Percentiles rank a stretch among this genome's conserved stretches.
These are phyloP conservation scores for Hermaeophaga mercurialis DNA, from an alignment of 2,888 invertebrate species.

Conservation along the genomic window DNA sequence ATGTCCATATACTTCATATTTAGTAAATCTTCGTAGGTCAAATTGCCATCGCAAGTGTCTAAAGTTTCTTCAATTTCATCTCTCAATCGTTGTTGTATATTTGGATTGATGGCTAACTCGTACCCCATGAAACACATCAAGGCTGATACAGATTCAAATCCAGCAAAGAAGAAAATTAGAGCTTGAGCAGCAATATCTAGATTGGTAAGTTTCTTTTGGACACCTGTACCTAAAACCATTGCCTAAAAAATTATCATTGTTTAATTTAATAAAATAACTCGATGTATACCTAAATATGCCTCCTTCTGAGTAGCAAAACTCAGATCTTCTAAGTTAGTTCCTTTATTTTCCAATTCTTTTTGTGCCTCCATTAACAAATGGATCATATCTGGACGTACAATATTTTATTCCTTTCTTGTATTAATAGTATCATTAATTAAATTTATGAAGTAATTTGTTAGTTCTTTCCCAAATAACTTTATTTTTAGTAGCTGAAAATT, in stretches of 20 bases:
- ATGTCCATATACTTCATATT: constrained; percentile 66
- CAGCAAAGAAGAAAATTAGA: constrained; percentile 60
- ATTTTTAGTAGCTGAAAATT: neutral
- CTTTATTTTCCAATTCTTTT: constrained; percentile 38
- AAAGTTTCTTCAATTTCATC: constrained; percentile 53
- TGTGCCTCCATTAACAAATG: constrained; percentile 61
- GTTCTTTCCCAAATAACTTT: neutral
- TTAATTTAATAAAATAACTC: neutral
- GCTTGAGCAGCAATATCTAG: constrained; percentile 65
- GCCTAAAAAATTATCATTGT: neutral
- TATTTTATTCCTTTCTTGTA: constrained; percentile 57
- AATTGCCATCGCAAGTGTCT: constrained; percentile 45
- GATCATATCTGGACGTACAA: constrained; percentile 64
- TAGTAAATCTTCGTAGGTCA: constrained; percentile 61
- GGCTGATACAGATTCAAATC: constrained; percentile 58
- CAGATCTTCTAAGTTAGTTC: no score
- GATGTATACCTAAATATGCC: constrained; percentile 31
- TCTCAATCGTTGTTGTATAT: constrained; percentile 62
- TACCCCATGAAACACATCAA: constrained; percentile 59
- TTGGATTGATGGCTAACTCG: constrained; percentile 64
- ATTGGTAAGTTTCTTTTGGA: constrained; percentile 37
- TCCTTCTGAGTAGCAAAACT: constrained; percentile 45
- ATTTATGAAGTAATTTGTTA: constrained; percentile 35
- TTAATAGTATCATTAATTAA: constrained; percentile 55
- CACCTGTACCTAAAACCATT: neutral